A percentile compares a stretch with the other conserved stretches of the same genome.
Evolutionary conservation across 2,113 vertebrate genomes (phyloP).

Genomic region (Mormoops blainvillei): DNA sequence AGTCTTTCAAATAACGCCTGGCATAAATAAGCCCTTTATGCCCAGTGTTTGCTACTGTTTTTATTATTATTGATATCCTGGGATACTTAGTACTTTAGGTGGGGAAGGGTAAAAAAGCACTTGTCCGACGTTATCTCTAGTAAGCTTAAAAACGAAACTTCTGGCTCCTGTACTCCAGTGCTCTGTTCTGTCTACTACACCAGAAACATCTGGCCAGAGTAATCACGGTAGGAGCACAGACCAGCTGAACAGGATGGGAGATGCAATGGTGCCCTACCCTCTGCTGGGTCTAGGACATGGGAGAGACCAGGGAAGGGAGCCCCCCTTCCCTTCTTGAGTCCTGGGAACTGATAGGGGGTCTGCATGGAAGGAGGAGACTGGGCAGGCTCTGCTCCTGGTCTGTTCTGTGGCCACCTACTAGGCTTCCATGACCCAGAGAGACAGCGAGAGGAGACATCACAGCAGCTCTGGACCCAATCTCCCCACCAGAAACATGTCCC

Average conservation of each 20-base stretch:
- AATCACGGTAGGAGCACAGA: background rate
- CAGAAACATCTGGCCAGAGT: background rate
- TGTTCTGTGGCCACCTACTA: background rate
- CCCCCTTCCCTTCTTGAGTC: background rate
- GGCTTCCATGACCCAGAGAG: background rate
- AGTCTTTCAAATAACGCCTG: background rate
- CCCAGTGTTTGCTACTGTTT: background rate
- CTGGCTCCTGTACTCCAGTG: background rate
- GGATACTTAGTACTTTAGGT: background rate
- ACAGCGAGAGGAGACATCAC: slow-evolving; percentile 84
- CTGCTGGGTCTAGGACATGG: background rate
- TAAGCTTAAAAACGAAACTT: background rate
- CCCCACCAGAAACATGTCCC: no score
- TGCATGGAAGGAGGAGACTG: background rate
- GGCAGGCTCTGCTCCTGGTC: background rate
- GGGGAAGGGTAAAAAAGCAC: background rate
- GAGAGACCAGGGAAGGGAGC: background rate
- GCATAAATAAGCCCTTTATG: background rate
- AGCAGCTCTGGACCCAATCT: background rate
- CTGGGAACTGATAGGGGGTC: background rate
- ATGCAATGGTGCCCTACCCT: background rate
- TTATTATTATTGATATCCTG: background rate
- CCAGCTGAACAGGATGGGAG: background rate
- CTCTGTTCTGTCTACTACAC: background rate
- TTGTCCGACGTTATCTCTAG: background rate